phyloP scores from a whole-genome alignment of 2,797 vertebrate species.

The Sternotherus odoratus region DNA sequence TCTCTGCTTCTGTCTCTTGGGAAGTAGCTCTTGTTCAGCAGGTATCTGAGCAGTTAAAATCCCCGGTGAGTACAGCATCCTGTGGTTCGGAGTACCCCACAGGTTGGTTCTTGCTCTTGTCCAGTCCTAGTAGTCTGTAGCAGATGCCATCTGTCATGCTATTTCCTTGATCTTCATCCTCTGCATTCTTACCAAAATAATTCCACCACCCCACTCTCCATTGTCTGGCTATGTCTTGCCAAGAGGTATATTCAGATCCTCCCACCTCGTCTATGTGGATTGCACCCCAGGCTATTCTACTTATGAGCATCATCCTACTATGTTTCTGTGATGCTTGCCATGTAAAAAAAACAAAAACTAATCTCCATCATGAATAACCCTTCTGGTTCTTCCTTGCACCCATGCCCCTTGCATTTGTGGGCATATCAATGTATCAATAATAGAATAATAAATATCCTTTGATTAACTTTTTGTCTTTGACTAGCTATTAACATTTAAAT shows the following conservation, averaged over 20 bases:
- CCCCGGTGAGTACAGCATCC: neutral
- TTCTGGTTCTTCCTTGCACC: neutral
- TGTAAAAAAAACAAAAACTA: neutral
- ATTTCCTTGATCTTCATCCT: neutral
- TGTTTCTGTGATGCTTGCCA: neutral
- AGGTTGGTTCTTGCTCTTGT: neutral
- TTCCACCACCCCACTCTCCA: neutral
- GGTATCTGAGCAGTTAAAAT: neutral
- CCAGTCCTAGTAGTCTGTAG: neutral
- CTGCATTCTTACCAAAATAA: neutral
- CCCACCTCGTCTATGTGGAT: neutral
- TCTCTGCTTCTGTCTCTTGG: neutral
- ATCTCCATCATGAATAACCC: neutral
- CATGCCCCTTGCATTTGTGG: fast-evolving
- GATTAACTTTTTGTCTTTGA: fast-evolving
- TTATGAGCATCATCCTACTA: neutral
- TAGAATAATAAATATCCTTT: fast-evolving
- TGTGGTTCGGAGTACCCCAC: neutral
- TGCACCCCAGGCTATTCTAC: neutral
- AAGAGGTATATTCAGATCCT: neutral
- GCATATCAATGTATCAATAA: conserved; percentile 8
- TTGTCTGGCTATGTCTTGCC: neutral
- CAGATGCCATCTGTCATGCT: neutral
- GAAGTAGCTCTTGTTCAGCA: neutral
- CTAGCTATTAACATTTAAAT: neutral